Evolutionary conservation across 1,140 invertebrate genomes (phyloP), one percentile per base, ranked within the genome.

Genomic region (Pinna nobilis): DNA sequence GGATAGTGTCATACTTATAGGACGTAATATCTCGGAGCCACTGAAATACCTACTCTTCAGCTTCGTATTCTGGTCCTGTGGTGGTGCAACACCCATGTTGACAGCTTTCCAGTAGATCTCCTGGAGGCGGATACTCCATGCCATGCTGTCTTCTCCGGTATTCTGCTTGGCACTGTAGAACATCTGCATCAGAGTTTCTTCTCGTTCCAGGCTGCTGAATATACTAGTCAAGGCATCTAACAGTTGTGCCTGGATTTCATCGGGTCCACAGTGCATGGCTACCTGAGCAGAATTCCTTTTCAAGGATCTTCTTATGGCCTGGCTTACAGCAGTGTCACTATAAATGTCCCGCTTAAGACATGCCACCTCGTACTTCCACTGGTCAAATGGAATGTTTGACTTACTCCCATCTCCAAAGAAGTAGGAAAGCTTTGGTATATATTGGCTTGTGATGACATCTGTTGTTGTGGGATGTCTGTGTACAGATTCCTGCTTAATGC

Each of bases 111-210:
- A 18, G 2, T 60, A 30, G 30, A 60, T 44, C 20, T 49, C 55
- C 25, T 69, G 53, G 2, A 69, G 39, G 6, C 67, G n/a, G 20
- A 39, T 60, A 35, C 67, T 69, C 53, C 67, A 69, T 47, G 53
- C 23, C 11, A 55, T 32, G 2, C 59, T 32, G 35, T 60, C 30
- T 28, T 69, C 53, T 32, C 47, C 55, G 2, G 39, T 15, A 33
- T 41, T 44, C 23, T 71, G 69, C 9, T 30, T 41, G 2, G 69
- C 59, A 15, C 47, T 55, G 50, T 71, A 71, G 25, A 71, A 64
- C 7, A 55, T 39, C 7, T n/a, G 20, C 9, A 71, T 30, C 2
- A 71, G 32, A 3, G 35, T 5, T 55, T 71, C 69, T 25, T 35
- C 32, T 11, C 55, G 35, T 6, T 71, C 69, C 15, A 71, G 59